Evolutionary conservation across 2,888 invertebrate species (phyloP).

Genomic region (Dascillus cervinus): DNA sequence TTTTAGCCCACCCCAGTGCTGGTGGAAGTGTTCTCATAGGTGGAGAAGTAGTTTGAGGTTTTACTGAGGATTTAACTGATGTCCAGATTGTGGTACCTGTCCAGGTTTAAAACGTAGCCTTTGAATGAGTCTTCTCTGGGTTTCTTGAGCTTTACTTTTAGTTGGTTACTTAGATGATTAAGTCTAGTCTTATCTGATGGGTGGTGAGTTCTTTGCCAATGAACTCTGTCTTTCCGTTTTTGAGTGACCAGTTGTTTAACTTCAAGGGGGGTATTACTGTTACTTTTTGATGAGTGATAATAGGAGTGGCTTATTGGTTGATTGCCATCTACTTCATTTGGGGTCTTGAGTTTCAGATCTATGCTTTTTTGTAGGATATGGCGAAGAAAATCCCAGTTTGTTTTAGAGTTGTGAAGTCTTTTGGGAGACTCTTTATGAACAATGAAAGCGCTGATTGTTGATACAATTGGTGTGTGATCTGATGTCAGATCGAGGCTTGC

Average conservation of each 20-base stretch:
- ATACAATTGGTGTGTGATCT: too few relatives aligned
- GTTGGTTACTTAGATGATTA: conserved; percentile 3
- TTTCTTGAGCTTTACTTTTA: conserved; percentile 6
- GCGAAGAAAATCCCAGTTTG: too few relatives aligned
- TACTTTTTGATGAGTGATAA: too few relatives aligned
- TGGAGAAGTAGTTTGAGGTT: conserved; percentile 4
- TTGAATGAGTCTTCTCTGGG: conserved; percentile 3
- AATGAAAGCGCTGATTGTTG: too few relatives aligned
- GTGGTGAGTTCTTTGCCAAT: conserved; percentile 4
- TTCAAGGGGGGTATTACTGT: conserved; percentile 1
- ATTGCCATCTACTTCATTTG: too few relatives aligned
- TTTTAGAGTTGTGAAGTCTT: too few relatives aligned
- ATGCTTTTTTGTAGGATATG: too few relatives aligned
- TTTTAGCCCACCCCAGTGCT: conserved; percentile 4
- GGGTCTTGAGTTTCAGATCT: too few relatives aligned
- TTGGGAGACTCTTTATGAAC: too few relatives aligned
- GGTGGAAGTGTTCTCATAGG: conserved; percentile 4
- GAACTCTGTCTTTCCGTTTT: conserved; percentile 4
- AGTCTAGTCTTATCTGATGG: conserved; percentile 5
- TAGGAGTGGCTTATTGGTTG: too few relatives aligned
- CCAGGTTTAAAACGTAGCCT: conserved; percentile 3
- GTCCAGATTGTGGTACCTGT: conserved; percentile 5
- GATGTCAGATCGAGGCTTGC: too few relatives aligned
- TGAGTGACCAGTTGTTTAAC: conserved; percentile 5
- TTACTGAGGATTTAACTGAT: conserved; percentile 5